Conservation (phyloP, 2,797 vertebrate species). For the Pampus argenteus region DNA sequence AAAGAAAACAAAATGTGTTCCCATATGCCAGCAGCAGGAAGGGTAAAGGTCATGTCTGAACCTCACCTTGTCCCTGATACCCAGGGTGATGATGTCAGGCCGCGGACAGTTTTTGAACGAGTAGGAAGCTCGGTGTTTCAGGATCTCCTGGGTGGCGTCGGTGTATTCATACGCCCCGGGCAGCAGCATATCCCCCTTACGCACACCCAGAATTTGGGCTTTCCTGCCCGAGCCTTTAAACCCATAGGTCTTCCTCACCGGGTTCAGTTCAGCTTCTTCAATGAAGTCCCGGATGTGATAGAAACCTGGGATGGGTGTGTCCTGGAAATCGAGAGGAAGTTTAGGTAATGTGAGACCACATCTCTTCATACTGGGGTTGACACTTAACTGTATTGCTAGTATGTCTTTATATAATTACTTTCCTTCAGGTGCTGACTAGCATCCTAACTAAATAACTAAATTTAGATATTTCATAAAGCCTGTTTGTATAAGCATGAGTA, state of each 20-base stretch:
- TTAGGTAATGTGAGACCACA: not conserved
- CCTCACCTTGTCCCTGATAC: conserved; percentile 80
- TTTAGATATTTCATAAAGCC: not conserved
- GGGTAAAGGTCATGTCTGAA: not conserved
- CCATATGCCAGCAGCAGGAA: not conserved
- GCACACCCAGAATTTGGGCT: conserved; percentile 33
- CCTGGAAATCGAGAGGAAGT: conserved; percentile 51
- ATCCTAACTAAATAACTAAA: not conserved
- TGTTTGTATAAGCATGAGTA: not conserved
- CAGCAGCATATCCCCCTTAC: conserved; percentile 65
- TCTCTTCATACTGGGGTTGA: not conserved
- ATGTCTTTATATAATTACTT: not conserved
- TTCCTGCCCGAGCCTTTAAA: conserved; percentile 85
- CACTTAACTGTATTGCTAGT: not conserved
- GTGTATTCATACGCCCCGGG: conserved; percentile 75
- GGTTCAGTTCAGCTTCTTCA: conserved; percentile 84
- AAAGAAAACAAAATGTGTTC: not conserved
- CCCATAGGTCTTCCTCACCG: conserved; percentile 78
- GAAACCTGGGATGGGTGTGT: conserved; percentile 78
- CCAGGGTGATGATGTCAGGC: conserved; percentile 64
- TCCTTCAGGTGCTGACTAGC: too few species aligned
- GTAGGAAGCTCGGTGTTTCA: conserved; percentile 65
- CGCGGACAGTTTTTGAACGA: conserved; percentile 82
- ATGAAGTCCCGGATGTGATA: conserved; percentile 82
- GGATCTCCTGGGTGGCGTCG: conserved; percentile 74